These are phyloP conservation scores for Babyrousa celebensis DNA, from an alignment of 2,797 vertebrate genomes.

Conservation along the genomic window DNA sequence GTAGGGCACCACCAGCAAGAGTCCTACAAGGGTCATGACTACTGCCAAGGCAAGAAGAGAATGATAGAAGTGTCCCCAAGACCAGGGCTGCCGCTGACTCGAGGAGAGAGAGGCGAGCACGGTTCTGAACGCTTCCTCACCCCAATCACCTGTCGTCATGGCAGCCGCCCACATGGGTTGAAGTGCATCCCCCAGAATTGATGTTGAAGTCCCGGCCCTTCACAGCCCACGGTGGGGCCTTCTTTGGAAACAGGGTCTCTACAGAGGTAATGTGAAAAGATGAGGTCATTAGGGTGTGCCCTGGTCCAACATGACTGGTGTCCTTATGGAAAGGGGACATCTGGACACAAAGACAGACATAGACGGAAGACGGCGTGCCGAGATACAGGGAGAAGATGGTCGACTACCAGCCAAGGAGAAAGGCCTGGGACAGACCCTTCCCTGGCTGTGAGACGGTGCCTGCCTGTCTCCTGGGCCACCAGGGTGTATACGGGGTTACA, in stretches of 20 bases:
- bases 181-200: background rate
- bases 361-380: background rate
- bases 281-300: background rate
- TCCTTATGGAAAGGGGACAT: background rate
- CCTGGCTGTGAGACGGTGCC: fast-evolving
- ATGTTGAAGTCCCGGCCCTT: background rate
- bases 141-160: background rate
- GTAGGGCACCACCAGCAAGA: background rate
- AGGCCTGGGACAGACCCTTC: too few species aligned
- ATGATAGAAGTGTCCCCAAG: background rate
- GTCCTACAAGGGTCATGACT: background rate
- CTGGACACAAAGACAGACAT: background rate
- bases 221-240: background rate
- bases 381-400: background rate
- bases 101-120: background rate
- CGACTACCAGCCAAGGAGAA: background rate
- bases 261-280: background rate
- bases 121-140: fast-evolving
- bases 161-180: background rate
- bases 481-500: fast-evolving
- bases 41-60: background rate
- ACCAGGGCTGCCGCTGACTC: background rate
- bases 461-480: background rate
- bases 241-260: background rate
- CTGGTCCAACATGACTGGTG: background rate